Conservation (phyloP, 2,797 vertebrate genomes). For the Botia almorhae region DNA sequence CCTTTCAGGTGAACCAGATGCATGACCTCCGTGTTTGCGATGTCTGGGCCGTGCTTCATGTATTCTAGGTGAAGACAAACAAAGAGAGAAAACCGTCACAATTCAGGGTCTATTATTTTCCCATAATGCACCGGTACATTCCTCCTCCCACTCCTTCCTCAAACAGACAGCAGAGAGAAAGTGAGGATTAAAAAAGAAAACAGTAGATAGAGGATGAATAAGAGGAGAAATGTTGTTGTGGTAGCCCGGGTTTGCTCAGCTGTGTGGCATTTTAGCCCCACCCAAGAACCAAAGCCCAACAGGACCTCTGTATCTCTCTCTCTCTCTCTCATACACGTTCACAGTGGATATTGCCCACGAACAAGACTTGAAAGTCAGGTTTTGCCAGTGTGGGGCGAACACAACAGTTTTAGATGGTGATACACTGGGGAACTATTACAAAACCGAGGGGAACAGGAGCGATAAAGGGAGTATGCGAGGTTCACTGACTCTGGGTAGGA, state of each 20-base stretch:
- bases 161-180: constrained; percentile 69
- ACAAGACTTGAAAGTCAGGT: constrained; percentile 80
- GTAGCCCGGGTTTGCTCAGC: constrained; percentile 81
- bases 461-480: not conserved
- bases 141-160: constrained; percentile 58
- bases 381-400: constrained; percentile 68
- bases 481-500: constrained; percentile 40
- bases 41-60: constrained; percentile 49
- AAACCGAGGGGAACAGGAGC: constrained; percentile 16
- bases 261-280: constrained; percentile 77
- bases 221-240: constrained; percentile 77
- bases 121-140: constrained; percentile 48
- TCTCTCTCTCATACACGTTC: constrained; percentile 6
- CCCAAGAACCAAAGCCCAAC: constrained; percentile 75
- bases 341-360: constrained; percentile 69
- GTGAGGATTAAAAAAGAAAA: constrained; percentile 79
- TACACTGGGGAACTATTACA: constrained; percentile 61
- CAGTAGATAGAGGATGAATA: constrained; percentile 69
- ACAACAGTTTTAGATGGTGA: constrained; percentile 63
- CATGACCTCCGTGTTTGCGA: constrained; percentile 31
- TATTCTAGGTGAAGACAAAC: constrained; percentile 49
- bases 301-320: constrained; percentile 68
- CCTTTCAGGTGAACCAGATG: constrained; percentile 49
- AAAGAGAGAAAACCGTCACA: constrained; percentile 54
- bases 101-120: constrained; percentile 53